Percentiles rank a stretch among this genome's conserved stretches.
Evolutionary conservation across 92 coral and sea anemone species (phyloP).

Genomic region (Epizoanthus scotinus): DNA sequence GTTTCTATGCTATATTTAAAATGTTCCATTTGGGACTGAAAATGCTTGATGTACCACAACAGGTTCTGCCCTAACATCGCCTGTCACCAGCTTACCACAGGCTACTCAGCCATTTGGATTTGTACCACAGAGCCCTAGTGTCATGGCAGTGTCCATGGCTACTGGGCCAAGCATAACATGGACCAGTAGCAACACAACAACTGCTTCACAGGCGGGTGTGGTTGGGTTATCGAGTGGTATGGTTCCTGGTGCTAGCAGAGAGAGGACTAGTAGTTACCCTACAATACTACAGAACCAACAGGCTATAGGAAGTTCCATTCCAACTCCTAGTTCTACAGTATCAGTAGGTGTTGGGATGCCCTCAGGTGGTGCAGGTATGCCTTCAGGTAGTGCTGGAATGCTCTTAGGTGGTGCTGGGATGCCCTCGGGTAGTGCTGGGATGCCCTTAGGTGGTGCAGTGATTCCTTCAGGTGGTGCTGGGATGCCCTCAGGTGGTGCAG

Average conservation of each 20-base stretch:
- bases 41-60: neutral
- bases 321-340: neutral
- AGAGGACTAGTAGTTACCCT: constrained; percentile 15
- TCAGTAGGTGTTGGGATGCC: neutral
- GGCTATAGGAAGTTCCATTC: neutral
- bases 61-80: constrained; percentile 1
- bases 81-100: neutral
- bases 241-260: neutral
- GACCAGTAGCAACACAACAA: neutral
- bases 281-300: constrained; percentile 10
- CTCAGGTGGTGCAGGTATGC: neutral
- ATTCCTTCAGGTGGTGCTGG: too few relatives aligned
- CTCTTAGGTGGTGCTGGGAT: too few relatives aligned
- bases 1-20: neutral
- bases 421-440: too few relatives aligned
- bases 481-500: too few relatives aligned
- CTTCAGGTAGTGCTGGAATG: too few relatives aligned
- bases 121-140: neutral
- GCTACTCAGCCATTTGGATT: neutral
- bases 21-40: neutral
- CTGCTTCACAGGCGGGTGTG: neutral
- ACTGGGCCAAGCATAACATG: neutral
- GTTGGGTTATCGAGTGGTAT: neutral
- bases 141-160: neutral
- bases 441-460: too few relatives aligned